A percentile compares a stretch with the other conserved stretches of the same genome.
Conservation (phyloP, 2,888 invertebrate species). For the Ligdia adustata region DNA sequence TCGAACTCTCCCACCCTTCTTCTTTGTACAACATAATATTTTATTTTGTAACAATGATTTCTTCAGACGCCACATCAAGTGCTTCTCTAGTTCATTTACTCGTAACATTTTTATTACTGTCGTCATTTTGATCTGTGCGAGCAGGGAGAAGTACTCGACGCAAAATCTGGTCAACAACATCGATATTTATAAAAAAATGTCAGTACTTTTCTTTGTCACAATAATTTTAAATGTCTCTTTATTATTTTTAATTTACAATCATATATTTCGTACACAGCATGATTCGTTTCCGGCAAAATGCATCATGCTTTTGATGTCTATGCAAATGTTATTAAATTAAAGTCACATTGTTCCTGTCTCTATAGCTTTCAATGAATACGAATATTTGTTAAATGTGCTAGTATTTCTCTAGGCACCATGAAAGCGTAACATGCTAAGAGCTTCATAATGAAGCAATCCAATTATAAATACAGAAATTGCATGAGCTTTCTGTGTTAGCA, state of each 20-base stretch:
- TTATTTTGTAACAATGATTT: slow-evolving; percentile 58
- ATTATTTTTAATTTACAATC: slow-evolving; percentile 59
- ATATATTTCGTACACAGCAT: slow-evolving; percentile 74
- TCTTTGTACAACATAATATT: slow-evolving; percentile 62
- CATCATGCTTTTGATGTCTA: slow-evolving; percentile 83
- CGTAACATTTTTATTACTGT: slow-evolving; percentile 56
- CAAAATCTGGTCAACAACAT: slow-evolving; percentile 2
- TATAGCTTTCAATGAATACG: slow-evolving; percentile 49
- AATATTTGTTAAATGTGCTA: slow-evolving; percentile 33
- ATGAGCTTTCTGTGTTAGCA: slow-evolving; percentile 80
- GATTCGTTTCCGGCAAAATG: slow-evolving; percentile 73
- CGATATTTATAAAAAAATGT: slow-evolving; percentile 7
- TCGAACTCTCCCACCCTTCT: slow-evolving; percentile 75
- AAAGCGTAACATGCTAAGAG: slow-evolving; percentile 32
- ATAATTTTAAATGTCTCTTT: slow-evolving; percentile 51
- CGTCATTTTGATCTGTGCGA: slow-evolving; percentile 53
- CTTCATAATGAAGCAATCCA: slow-evolving; percentile 43
- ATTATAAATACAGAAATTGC: slow-evolving; percentile 60
- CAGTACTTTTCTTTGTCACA: slow-evolving; percentile 70
- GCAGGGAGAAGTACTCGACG: slow-evolving; percentile 66
- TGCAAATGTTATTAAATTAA: slow-evolving; percentile 57
- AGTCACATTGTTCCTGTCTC: slow-evolving; percentile 48
- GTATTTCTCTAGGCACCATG: slow-evolving; percentile 38
- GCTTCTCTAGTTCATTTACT: slow-evolving; percentile 69
- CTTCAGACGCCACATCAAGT: slow-evolving; percentile 55